Evolutionary conservation across 2,888 invertebrate genomes (phyloP).

Genomic region (Eledona agricola): DNA sequence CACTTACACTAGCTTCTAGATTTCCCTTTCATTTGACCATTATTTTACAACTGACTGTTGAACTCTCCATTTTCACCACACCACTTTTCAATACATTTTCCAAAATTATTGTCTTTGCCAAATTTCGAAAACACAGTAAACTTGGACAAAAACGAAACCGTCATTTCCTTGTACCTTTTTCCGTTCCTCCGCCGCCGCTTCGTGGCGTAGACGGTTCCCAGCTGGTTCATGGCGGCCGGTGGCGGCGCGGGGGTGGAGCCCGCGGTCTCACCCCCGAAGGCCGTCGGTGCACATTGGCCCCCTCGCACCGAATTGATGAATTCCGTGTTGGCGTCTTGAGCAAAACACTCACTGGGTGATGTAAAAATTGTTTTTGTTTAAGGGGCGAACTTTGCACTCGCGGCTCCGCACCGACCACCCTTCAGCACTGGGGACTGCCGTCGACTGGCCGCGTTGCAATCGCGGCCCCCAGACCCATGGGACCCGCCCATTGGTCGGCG

Average conservation of each 20-base stretch:
- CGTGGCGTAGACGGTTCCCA: conserved; percentile 96
- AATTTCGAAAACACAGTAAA: too few species aligned
- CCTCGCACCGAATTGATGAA: conserved; percentile 56
- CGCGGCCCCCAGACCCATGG: conserved; percentile 15
- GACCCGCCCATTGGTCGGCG: conserved; percentile 1
- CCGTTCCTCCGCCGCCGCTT: conserved; percentile 94
- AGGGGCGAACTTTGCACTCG: background rate
- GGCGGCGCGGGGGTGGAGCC: conserved; percentile 53
- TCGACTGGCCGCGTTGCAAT: conserved; percentile 8
- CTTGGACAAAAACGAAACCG: too few species aligned
- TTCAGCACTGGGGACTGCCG: conserved; percentile 29
- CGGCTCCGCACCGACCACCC: conserved; percentile 18
- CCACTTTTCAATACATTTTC: too few species aligned
- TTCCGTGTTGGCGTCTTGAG: conserved; percentile 55
- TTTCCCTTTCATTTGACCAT: too few species aligned
- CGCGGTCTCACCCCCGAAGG: conserved; percentile 57
- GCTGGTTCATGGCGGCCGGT: conserved; percentile 80
- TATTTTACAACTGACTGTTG: too few species aligned
- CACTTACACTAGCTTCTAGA: too few species aligned
- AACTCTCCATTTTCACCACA: too few species aligned
- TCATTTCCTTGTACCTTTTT: conserved; percentile 88
- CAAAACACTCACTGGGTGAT: background rate
- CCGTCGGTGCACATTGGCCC: conserved; percentile 59
- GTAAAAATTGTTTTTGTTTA: background rate
- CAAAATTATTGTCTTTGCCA: too few species aligned